phyloP scores from a whole-genome alignment of 2,888 invertebrate species.

The Keiferia lycopersicella region DNA sequence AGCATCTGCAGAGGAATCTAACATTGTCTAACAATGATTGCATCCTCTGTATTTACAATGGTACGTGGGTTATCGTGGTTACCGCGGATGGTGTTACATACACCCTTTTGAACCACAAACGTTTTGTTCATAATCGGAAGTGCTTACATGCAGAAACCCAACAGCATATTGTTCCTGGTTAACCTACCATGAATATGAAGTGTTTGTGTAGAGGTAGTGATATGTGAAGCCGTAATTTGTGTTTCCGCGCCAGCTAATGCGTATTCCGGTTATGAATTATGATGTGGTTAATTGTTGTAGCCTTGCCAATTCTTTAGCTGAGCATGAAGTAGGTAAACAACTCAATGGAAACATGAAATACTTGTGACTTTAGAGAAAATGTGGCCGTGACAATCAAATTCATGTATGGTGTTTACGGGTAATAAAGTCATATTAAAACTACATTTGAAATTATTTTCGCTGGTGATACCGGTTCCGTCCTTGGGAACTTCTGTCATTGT shows the following conservation, averaged over 20 bases:
- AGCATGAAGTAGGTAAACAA: constrained; percentile 13
- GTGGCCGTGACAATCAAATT: constrained; percentile 15
- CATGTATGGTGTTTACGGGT: constrained; percentile 8
- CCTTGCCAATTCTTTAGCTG: constrained; percentile 28
- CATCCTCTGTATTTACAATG: background rate
- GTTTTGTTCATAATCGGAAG: constrained; percentile 18
- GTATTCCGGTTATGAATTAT: constrained; percentile 39
- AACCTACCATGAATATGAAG: constrained; percentile 21
- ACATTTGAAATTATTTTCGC: constrained; percentile 14
- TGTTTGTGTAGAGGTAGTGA: constrained; percentile 23
- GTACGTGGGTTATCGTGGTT: too few species aligned
- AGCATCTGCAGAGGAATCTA: constrained; percentile 1
- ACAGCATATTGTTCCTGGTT: constrained; percentile 21
- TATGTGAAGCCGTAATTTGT: constrained; percentile 28
- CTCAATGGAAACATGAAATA: background rate
- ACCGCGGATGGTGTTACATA: background rate
- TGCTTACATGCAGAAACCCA: constrained; percentile 5
- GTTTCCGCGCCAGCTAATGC: constrained; percentile 28
- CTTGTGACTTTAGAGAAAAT: background rate
- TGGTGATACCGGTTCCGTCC: background rate
- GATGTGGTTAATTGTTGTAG: constrained; percentile 34
- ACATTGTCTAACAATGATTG: background rate
- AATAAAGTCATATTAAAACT: constrained; percentile 17
- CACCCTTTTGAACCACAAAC: background rate
- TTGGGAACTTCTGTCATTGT: constrained; percentile 6